Conservation (phyloP, 2,113 vertebrate genomes). For the Syngnathus scovelli region DNA sequence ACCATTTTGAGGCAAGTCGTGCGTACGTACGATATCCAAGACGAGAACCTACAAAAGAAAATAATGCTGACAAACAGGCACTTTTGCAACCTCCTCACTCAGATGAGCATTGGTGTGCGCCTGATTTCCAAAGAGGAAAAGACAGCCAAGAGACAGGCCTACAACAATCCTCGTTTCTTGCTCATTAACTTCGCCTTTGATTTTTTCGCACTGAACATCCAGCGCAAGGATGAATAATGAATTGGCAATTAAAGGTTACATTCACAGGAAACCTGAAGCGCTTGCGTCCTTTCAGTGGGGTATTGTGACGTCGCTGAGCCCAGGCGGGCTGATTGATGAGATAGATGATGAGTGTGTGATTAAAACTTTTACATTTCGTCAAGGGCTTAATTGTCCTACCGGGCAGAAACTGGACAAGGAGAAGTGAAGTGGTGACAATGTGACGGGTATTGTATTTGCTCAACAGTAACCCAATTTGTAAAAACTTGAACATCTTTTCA, state of each 20-base stretch:
- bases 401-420: neutral
- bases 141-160: slow-evolving; percentile 24
- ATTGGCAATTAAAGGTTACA: slow-evolving; percentile 66
- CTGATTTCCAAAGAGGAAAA: slow-evolving; percentile 11
- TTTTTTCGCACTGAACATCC: slow-evolving; percentile 50
- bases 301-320: slow-evolving; percentile 17
- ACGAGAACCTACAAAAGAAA: neutral
- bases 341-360: slow-evolving; percentile 26
- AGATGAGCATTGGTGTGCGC: neutral
- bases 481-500: neutral
- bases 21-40: neutral
- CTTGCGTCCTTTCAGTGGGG: slow-evolving; percentile 24
- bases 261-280: slow-evolving; percentile 52
- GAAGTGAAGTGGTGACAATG: neutral
- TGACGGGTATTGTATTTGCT: neutral
- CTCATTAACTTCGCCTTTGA: slow-evolving; percentile 65
- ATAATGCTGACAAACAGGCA: neutral
- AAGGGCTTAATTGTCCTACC: neutral
- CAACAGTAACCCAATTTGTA: neutral
- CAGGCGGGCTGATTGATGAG: slow-evolving; percentile 19
- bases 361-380: slow-evolving; percentile 38
- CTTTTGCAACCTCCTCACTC: neutral
- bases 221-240: slow-evolving; percentile 61
- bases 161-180: slow-evolving; percentile 52
- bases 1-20: neutral